A percentile compares a stretch with the other conserved stretches of the same genome.
These are phyloP conservation scores for Nemotelus nigrinus DNA, from an alignment of 2,888 invertebrate species.

Conservation along the genomic window DNA sequence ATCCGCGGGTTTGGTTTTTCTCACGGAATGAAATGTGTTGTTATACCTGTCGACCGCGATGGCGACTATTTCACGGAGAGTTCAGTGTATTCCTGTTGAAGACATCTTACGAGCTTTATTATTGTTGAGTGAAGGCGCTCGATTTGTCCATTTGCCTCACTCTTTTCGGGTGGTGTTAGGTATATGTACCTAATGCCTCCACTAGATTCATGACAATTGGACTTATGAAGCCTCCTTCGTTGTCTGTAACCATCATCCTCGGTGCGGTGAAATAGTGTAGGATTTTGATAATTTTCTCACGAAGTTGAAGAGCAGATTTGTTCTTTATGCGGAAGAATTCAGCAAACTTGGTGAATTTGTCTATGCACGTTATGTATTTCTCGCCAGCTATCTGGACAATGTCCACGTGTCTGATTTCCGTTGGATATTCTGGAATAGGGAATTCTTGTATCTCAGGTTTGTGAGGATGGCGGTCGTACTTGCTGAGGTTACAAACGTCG, in stretches of 20 bases:
- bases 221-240: too few species aligned
- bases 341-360: too few species aligned
- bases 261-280: slow-evolving; percentile 7
- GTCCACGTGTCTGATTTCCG: slow-evolving; percentile 30
- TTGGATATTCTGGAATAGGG: slow-evolving; percentile 34
- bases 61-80: background rate
- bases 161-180: slow-evolving; percentile 43
- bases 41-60: slow-evolving; percentile 51
- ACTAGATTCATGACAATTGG: background rate
- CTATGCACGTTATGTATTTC: too few species aligned
- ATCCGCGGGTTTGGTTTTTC: slow-evolving; percentile 46
- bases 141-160: slow-evolving; percentile 51
- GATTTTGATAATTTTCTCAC: slow-evolving; percentile 3
- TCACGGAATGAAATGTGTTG: slow-evolving; percentile 51
- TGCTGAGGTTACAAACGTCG: slow-evolving; percentile 39
- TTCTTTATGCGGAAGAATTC: too few species aligned
- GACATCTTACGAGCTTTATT: slow-evolving; percentile 50
- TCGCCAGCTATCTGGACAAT: too few species aligned
- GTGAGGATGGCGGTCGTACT: slow-evolving; percentile 43
- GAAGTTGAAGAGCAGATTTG: background rate
- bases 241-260: background rate
- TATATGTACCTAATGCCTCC: background rate
- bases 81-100: slow-evolving; percentile 45
- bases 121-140: slow-evolving; percentile 51
- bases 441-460: slow-evolving; percentile 41